phyloP scores from a whole-genome alignment of 2,888 invertebrate species.

The Dicranocentrus wangi region DNA sequence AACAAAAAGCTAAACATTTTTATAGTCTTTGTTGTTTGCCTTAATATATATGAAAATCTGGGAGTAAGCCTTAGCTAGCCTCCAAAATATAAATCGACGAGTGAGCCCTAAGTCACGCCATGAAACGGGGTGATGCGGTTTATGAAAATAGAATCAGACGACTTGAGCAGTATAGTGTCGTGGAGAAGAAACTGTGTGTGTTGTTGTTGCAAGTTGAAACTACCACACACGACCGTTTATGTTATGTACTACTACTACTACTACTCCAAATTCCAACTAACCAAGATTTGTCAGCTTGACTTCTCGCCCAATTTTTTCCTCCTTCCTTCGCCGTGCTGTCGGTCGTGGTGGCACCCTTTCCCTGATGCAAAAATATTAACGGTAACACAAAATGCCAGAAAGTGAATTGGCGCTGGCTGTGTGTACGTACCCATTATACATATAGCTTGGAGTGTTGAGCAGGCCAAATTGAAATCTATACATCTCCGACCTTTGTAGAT shows the following conservation, averaged over 20 bases:
- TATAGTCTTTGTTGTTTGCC: no score
- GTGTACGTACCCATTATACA: not conserved
- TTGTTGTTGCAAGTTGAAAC: not conserved
- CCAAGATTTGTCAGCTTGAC: slow-evolving; percentile 21
- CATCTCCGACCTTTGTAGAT: slow-evolving; percentile 47
- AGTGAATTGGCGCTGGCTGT: not conserved
- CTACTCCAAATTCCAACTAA: no score
- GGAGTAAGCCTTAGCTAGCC: not conserved
- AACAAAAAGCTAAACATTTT: no score
- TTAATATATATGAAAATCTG: no score
- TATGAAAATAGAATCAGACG: slow-evolving; percentile 23
- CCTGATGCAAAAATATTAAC: slow-evolving; percentile 1
- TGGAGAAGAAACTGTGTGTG: no score
- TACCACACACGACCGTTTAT: no score
- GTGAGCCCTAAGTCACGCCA: slow-evolving; percentile 18
- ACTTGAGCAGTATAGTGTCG: slow-evolving; percentile 2
- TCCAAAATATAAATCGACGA: not conserved
- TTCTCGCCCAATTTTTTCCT: not conserved
- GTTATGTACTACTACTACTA: no score
- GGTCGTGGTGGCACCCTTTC: not conserved
- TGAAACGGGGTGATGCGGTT: not conserved
- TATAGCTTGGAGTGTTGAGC: not conserved
- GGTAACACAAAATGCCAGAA: not conserved
- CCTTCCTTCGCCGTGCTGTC: not conserved
- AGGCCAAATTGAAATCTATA: slow-evolving; percentile 41